Base-by-base conservation (phyloP, 2,888 invertebrate species). In the Tipula confusa region DNA sequence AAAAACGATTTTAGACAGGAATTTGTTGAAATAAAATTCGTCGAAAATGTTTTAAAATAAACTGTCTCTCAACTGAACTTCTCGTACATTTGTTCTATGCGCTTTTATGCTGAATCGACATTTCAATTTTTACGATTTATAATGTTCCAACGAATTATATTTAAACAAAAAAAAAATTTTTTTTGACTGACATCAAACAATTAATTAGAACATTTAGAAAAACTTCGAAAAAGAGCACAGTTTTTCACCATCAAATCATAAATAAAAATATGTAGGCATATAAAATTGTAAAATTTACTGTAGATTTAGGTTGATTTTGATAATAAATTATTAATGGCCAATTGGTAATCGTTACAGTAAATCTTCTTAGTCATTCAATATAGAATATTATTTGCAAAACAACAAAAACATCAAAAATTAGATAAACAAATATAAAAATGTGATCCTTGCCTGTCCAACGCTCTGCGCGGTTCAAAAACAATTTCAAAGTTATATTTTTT, bases 341-440 rank as follows among this genome's bases (percentile, higher is more conserved):
- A 64, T 64, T 64, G 64, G 64, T 24, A 64, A 64, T 64, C 64
- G 6, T 9, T 64, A 24, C 64, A 64, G 64, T 64, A 64, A 64
- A 64, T 64, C 64, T 64, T 64, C 9, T 24, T 64, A 15, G 11
- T 43, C 43, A 15, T 43, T 6, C n/a, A 43, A n/a, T 15, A 43
- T 15, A 18, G 6, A 43, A 43, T 64, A 33, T 82, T 82, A 33
- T 82, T 31, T 82, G 33, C 24, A 33, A 33, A 82, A 84, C 79
- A 84, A 82, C 36, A 24, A 82, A 36, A 82, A 36, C 15, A 36
- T 36, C 33, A 84, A 31, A 84, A 83, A 83, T 86, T 85, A 85
- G 85, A 85, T 85, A 86, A 87, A 86, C 87, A 87, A 85, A 85
- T 43, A 82, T 80, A 28, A 31, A 31, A 84, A 83, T 81, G 79